phyloP scores from a whole-genome alignment of 2,113 vertebrate genomes.

The Neoarius graeffei region DNA sequence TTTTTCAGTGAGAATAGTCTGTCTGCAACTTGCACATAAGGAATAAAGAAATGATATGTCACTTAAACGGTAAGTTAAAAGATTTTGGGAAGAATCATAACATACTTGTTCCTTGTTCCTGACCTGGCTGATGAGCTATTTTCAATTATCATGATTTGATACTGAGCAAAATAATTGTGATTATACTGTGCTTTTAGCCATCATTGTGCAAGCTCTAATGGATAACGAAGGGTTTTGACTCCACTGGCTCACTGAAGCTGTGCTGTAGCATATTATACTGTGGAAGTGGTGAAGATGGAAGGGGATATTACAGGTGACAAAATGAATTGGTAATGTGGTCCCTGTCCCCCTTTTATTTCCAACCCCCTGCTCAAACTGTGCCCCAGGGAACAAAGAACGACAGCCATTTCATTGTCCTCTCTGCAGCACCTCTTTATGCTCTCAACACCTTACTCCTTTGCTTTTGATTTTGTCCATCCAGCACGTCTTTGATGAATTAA shows the following conservation, averaged over 20 bases:
- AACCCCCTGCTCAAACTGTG: conserved; percentile 19
- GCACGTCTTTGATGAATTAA: conserved; percentile 68
- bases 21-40: neutral
- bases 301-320: conserved; percentile 7
- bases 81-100: neutral
- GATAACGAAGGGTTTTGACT: conserved; percentile 56
- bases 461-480: conserved; percentile 41
- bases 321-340: conserved; percentile 63
- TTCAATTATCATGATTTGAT: neutral
- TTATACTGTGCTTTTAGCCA: neutral
- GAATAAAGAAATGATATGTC: neutral
- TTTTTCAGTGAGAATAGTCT: neutral
- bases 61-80: neutral
- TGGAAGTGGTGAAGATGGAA: conserved; percentile 33
- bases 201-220: neutral
- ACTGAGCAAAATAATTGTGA: neutral
- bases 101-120: neutral
- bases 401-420: conserved; percentile 69
- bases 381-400: conserved; percentile 71
- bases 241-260: neutral
- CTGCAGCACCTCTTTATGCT: conserved; percentile 61
- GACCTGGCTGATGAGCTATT: neutral
- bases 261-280: conserved; percentile 17
- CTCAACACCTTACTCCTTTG: conserved; percentile 33
- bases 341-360: conserved; percentile 40